Evolutionary conservation across 2,113 vertebrate species (phyloP).

Genomic region (Cephalopterus ornatus): DNA sequence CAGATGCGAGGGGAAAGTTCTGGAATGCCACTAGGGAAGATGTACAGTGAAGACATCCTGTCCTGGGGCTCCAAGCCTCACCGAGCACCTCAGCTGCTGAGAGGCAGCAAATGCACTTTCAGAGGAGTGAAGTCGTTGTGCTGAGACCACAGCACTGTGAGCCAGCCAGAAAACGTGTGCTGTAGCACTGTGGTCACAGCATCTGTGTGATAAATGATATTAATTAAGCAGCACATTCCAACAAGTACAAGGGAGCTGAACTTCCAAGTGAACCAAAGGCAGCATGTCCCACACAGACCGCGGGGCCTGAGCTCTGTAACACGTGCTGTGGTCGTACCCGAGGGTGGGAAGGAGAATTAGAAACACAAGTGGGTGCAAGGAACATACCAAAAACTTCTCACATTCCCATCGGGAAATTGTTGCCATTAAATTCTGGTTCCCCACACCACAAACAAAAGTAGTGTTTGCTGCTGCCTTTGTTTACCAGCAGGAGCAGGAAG

Average conservation of each 20-base stretch:
- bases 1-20: background rate
- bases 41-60: background rate
- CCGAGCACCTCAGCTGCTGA: background rate
- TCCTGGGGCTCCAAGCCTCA: background rate
- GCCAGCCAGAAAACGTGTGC: background rate
- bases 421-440: background rate
- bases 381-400: background rate
- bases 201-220: background rate
- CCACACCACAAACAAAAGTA: background rate
- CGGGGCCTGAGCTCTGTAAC: accelerated
- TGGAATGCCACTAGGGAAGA: background rate
- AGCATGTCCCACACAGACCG: background rate
- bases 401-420: background rate
- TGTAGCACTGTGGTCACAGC: background rate
- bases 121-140: background rate
- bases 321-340: accelerated
- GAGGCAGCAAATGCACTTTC: background rate
- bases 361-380: background rate
- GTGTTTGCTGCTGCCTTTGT: background rate
- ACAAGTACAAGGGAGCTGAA: background rate
- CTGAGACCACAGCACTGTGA: background rate
- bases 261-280: background rate
- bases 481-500: background rate
- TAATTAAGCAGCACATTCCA: background rate
- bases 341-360: background rate